Evolutionary conservation across 2,888 invertebrate species (phyloP).

Genomic region (Nycteola revayana): DNA sequence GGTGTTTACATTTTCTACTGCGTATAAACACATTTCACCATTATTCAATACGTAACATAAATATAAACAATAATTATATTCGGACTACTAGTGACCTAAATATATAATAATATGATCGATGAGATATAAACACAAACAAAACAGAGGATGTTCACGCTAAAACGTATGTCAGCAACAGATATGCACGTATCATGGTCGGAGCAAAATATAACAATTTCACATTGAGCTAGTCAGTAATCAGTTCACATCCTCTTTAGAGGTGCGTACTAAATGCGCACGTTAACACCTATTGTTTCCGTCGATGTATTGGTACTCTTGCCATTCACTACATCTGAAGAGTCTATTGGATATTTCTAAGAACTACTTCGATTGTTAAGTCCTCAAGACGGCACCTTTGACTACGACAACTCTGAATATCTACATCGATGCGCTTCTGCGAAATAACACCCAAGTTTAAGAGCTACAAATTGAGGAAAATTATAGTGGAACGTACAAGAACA

Average conservation of each 20-base stretch:
- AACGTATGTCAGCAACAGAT: no score
- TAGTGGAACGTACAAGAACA: constrained; percentile 10
- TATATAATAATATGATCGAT: no score
- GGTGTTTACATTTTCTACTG: no score
- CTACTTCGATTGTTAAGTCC: constrained; percentile 56
- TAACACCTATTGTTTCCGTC: constrained; percentile 62
- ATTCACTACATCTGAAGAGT: constrained; percentile 49
- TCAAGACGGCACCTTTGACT: constrained; percentile 54
- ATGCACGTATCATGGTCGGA: neutral
- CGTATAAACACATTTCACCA: no score
- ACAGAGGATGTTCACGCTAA: no score
- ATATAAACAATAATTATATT: no score
- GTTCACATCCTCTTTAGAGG: constrained; percentile 51
- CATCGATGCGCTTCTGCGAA: constrained; percentile 37
- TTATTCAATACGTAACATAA: no score
- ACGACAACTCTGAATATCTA: constrained; percentile 39
- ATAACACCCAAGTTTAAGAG: constrained; percentile 9
- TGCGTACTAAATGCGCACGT: constrained; percentile 51
- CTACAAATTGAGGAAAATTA: constrained; percentile 45
- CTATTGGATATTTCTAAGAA: constrained; percentile 57
- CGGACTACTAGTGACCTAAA: no score
- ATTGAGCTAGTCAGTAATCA: constrained; percentile 44
- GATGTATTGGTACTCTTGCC: constrained; percentile 46
- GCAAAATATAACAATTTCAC: constrained; percentile 9
- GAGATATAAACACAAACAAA: no score